These are phyloP conservation scores for Gonioctena quinquepunctata DNA, from an alignment of 1,140 invertebrate genomes.

Conservation along the genomic window DNA sequence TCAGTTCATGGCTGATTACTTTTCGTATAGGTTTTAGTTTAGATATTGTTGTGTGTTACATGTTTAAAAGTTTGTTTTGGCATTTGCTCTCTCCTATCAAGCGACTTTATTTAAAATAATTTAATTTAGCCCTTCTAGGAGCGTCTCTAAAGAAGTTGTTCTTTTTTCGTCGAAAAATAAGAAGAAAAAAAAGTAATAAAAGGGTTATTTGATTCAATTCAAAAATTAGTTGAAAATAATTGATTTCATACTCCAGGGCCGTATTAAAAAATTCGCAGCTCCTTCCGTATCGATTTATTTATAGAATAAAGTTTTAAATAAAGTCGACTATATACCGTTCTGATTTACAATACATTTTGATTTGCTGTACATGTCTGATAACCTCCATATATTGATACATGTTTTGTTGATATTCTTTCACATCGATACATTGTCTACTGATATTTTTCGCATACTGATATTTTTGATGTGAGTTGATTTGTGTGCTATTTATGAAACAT, in stretches of 20 bases:
- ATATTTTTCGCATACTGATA: background rate
- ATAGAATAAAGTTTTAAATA: background rate
- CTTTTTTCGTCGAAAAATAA: background rate
- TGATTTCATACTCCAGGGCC: background rate
- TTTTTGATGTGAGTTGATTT: background rate
- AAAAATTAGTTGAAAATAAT: background rate
- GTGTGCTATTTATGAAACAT: background rate
- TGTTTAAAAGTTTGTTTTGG: background rate
- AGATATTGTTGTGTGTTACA: background rate
- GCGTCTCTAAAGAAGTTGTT: too few relatives aligned
- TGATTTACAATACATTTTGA: background rate
- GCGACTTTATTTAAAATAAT: too few relatives aligned
- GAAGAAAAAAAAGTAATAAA: too few relatives aligned
- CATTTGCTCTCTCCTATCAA: too few relatives aligned
- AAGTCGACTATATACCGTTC: background rate
- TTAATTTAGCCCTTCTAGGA: too few relatives aligned
- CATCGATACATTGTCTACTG: background rate
- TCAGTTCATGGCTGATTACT: background rate
- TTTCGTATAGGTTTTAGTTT: background rate
- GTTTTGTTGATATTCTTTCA: background rate
- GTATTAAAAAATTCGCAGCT: background rate
- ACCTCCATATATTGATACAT: too few relatives aligned
- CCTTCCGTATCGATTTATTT: background rate
- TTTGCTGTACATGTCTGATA: too few relatives aligned
- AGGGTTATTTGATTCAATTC: too few relatives aligned